phyloP scores from a whole-genome alignment of 2,797 vertebrate species.

The Prionace glauca region DNA sequence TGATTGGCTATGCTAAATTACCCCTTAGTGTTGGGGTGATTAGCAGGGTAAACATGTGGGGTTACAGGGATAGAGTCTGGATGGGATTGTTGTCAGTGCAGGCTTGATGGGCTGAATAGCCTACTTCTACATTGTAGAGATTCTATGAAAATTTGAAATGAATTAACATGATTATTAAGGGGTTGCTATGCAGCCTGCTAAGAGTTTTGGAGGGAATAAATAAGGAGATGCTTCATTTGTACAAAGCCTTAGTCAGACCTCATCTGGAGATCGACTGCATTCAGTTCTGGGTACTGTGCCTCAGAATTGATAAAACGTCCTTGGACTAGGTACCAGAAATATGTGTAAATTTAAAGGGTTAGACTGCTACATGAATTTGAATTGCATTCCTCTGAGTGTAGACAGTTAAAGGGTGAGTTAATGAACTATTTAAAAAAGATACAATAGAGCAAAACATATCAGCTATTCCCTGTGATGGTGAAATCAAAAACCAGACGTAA shows the following conservation, averaged over 20 bases:
- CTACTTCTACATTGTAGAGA: too few species aligned
- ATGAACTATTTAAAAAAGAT: not conserved
- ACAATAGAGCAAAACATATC: not conserved
- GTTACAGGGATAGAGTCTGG: too few species aligned
- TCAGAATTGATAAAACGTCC: not conserved
- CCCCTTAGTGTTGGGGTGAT: too few species aligned
- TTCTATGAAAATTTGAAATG: not conserved
- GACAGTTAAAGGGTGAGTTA: not conserved
- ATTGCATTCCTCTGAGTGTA: not conserved
- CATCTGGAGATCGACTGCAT: too few species aligned
- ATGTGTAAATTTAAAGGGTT: not conserved
- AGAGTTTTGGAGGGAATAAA: not conserved
- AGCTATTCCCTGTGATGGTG: not conserved
- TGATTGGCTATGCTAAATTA: too few species aligned
- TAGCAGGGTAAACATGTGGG: too few species aligned
- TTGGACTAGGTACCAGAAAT: not conserved
- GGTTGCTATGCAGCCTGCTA: not conserved
- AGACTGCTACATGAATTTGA: not conserved
- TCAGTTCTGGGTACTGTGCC: not conserved
- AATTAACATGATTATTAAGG: not conserved
- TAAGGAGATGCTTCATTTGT: not conserved
- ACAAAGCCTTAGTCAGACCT: not conserved
- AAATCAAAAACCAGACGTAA: not conserved
- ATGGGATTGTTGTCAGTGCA: too few species aligned
- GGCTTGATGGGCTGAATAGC: too few species aligned